These are phyloP conservation scores for Montipora capitata DNA, from an alignment of 92 coral and sea anemone genomes.

Conservation along the genomic window DNA sequence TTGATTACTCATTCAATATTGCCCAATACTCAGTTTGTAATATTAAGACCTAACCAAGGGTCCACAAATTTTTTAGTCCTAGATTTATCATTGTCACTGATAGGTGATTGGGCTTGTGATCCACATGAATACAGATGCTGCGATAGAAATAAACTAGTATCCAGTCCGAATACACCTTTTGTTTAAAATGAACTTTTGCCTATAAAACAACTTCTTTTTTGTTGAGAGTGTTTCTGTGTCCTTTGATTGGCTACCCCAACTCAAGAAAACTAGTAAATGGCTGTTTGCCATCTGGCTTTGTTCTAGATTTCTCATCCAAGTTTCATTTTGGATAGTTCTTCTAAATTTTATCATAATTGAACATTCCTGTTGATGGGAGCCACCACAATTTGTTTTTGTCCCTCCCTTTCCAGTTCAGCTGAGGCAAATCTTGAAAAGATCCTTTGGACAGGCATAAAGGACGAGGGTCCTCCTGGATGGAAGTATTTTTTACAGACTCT, in stretches of 20 bases:
- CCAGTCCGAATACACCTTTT: conserved; percentile 12
- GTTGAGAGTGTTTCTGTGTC: conserved; percentile 22
- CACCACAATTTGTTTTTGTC: conserved; percentile 25
- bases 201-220: conserved; percentile 18
- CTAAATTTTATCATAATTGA: conserved; percentile 18
- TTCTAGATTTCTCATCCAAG: conserved; percentile 3
- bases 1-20: conserved; percentile 21
- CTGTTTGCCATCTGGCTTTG: conserved; percentile 2
- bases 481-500: conserved; percentile 50
- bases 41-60: conserved; percentile 7
- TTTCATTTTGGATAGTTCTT: conserved; percentile 26
- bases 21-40: conserved; percentile 1
- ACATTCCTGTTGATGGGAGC: conserved; percentile 40
- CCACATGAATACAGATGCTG: conserved; percentile 15
- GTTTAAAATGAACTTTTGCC: conserved; percentile 21
- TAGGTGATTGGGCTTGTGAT: conserved; percentile 22
- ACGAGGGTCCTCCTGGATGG: conserved; percentile 60
- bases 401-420: conserved; percentile 34
- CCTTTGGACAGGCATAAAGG: conserved; percentile 80
- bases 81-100: conserved; percentile 20
- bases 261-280: conserved; percentile 15
- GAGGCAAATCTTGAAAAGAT: conserved; percentile 62
- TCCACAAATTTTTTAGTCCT: conserved; percentile 12
- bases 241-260: conserved; percentile 3
- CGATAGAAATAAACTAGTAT: conserved; percentile 5